Conservation (phyloP, 2,888 invertebrate species). For the Dioctria rufipes region DNA sequence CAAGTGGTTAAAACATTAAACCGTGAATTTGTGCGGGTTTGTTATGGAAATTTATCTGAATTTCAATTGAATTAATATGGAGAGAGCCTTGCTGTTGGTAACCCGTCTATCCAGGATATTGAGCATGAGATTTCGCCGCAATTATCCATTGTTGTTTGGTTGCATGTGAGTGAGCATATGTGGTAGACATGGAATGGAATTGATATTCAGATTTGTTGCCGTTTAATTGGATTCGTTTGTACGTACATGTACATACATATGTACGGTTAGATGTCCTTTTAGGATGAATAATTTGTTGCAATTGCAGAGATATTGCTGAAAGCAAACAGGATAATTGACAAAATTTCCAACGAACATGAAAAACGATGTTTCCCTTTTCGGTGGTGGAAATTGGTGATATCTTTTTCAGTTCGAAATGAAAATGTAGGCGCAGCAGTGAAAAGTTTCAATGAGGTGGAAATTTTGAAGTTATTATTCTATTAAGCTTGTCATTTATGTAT, state of each 20-base stretch:
- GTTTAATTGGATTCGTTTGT: constrained; percentile 16
- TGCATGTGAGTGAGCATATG: neutral
- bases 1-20: constrained; percentile 29
- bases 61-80: constrained; percentile 21
- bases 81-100: neutral
- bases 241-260: no score
- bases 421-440: no score
- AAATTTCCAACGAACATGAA: no score
- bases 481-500: no score
- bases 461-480: no score
- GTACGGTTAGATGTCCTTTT: neutral
- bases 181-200: neutral
- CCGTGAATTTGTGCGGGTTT: constrained; percentile 16
- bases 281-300: neutral
- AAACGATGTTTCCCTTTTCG: no score
- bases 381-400: no score
- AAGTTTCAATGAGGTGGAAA: no score
- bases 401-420: no score
- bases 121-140: neutral
- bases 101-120: neutral
- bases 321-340: no score
- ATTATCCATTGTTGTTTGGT: neutral
- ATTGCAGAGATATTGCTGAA: neutral
- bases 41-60: neutral
- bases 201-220: constrained; percentile 18